Evolutionary conservation across 1,140 invertebrate genomes (phyloP).

Genomic region (Rhysida immarginata): DNA sequence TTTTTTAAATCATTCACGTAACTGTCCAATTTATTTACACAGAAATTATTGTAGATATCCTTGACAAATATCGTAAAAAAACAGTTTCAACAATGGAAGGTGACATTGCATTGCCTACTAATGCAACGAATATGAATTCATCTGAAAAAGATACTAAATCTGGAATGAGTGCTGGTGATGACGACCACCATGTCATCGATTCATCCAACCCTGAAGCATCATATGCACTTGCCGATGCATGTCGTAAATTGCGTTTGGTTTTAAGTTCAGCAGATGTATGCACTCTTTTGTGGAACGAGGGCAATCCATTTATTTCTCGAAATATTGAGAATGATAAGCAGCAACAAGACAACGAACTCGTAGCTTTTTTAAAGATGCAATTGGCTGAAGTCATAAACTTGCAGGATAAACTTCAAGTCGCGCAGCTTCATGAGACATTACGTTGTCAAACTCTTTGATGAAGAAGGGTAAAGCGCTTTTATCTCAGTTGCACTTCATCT

Average conservation of each 20-base stretch:
- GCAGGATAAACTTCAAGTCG: constrained; percentile 59
- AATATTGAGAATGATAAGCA: constrained; percentile 4
- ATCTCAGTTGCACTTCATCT: no score
- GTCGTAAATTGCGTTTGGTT: constrained; percentile 80
- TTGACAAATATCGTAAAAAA: no score
- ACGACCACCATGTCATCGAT: constrained; percentile 43
- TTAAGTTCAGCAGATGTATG: constrained; percentile 61
- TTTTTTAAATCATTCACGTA: no score
- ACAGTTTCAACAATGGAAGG: no score
- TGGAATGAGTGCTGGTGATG: no score
- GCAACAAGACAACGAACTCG: constrained; percentile 43
- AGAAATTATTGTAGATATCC: no score
- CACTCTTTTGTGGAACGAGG: neutral
- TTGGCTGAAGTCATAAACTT: constrained; percentile 76
- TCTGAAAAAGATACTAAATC: no score
- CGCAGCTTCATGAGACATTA: constrained; percentile 72
- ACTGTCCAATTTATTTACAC: no score
- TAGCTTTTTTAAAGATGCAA: constrained; percentile 58
- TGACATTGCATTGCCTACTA: no score
- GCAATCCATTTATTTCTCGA: neutral
- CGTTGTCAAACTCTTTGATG: constrained; percentile 62
- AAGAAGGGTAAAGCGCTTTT: constrained; percentile 46
- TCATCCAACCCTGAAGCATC: constrained; percentile 42
- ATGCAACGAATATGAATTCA: no score
- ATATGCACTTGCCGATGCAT: constrained; percentile 66